Conservation (phyloP, 2,888 invertebrate species). For the Dilophus febrilis region DNA sequence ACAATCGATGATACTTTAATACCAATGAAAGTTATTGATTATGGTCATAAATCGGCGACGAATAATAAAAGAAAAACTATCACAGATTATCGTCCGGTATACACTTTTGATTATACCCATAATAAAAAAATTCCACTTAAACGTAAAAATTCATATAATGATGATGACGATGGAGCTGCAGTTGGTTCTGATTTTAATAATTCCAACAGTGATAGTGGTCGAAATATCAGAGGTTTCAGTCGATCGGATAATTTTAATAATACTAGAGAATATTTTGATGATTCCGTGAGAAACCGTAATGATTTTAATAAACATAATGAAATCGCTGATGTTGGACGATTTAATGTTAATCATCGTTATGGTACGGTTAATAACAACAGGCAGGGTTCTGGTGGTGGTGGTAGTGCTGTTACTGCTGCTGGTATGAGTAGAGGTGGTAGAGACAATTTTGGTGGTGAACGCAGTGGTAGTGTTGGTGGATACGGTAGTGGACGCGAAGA, state of each 20-base stretch:
- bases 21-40: constrained; percentile 38
- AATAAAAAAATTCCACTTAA: constrained; percentile 15
- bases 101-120: constrained; percentile 56
- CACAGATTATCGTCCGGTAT: constrained; percentile 43
- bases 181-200: too few species aligned
- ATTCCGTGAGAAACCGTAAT: too few species aligned
- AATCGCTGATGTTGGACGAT: too few species aligned
- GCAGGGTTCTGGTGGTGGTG: neutral
- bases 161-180: too few species aligned
- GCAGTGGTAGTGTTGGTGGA: neutral
- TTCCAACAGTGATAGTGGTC: neutral
- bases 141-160: neutral
- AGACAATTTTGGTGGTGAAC: neutral
- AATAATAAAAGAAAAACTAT: constrained; percentile 14
- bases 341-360: too few species aligned
- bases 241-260: too few species aligned
- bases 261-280: too few species aligned
- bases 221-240: too few species aligned
- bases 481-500: neutral
- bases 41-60: constrained; percentile 42
- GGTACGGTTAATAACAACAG: neutral
- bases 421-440: neutral
- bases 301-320: too few species aligned
- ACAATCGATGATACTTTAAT: neutral
- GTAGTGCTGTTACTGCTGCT: neutral